Conservation (phyloP, 2,797 vertebrate species). For the Salmo trutta region DNA sequence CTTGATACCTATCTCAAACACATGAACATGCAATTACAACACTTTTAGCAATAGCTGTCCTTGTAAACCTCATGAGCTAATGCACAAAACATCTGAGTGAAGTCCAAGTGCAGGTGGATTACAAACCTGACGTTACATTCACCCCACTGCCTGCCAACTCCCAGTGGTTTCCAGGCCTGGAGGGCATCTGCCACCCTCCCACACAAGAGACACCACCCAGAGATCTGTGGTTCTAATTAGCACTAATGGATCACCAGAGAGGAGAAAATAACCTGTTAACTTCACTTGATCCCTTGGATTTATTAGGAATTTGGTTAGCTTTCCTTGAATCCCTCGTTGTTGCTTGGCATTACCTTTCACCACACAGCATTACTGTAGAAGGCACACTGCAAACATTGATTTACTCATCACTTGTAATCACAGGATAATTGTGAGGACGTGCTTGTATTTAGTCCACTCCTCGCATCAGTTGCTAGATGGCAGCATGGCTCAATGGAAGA, state of each 20-base stretch:
- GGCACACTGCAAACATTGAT: neutral
- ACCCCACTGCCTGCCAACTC: neutral
- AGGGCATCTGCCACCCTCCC: neutral
- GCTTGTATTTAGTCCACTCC: neutral
- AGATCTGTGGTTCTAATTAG: neutral
- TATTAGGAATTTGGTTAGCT: neutral
- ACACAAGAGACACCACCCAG: neutral
- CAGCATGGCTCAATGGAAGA: neutral
- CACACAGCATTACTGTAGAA: neutral
- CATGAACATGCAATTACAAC: constrained; percentile 37
- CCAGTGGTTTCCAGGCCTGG: neutral
- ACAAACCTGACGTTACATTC: neutral
- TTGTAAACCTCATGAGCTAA: neutral
- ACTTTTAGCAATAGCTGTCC: constrained; percentile 36
- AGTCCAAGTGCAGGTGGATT: neutral
- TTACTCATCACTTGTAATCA: neutral
- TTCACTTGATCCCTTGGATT: constrained; percentile 5
- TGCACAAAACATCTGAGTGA: neutral
- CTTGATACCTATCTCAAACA: constrained; percentile 40
- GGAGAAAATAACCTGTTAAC: neutral
- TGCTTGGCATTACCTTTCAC: constrained; percentile 7
- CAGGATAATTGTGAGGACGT: neutral
- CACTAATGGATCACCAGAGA: neutral
- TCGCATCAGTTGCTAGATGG: neutral
- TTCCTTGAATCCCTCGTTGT: constrained; percentile 5